Percentiles rank a stretch among this genome's conserved stretches.
phyloP scores from a whole-genome alignment of 2,797 vertebrate species.

The Vultur gryphus region DNA sequence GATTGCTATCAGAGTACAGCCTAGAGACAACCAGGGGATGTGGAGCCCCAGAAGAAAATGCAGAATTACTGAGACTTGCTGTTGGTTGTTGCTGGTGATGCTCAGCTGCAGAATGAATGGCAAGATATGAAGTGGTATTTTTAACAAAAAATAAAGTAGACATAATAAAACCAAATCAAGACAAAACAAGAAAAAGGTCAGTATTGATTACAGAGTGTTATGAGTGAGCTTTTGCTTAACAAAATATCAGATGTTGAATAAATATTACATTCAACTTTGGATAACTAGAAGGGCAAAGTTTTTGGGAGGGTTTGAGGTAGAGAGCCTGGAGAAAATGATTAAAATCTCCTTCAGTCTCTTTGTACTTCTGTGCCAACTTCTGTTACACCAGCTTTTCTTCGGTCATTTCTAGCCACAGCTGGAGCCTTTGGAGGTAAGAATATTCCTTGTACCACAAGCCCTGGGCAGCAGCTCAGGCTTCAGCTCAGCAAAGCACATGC shows the following conservation, averaged over 20 bases:
- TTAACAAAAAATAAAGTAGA: background rate
- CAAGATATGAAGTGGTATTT: background rate
- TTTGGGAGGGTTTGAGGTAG: background rate
- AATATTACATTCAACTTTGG: background rate
- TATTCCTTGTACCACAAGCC: background rate
- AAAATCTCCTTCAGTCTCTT: background rate
- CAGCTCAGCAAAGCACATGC: background rate
- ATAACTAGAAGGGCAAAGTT: background rate
- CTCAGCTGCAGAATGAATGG: background rate
- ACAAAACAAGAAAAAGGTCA: background rate
- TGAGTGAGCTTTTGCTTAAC: background rate
- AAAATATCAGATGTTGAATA: background rate
- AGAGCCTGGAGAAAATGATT: background rate
- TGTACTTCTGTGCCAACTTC: background rate
- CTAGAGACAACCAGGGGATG: background rate
- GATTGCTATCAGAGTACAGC: accelerated
- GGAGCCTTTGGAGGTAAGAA: background rate
- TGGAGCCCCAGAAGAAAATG: background rate
- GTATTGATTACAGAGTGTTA: background rate
- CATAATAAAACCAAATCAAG: background rate
- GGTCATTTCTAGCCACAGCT: background rate
- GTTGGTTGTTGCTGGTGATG: background rate
- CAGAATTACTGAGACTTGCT: background rate
- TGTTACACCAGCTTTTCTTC: background rate
- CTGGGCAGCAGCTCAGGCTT: background rate